phyloP scores from a whole-genome alignment of 2,888 invertebrate genomes.

The Frankliniella fusca region DNA sequence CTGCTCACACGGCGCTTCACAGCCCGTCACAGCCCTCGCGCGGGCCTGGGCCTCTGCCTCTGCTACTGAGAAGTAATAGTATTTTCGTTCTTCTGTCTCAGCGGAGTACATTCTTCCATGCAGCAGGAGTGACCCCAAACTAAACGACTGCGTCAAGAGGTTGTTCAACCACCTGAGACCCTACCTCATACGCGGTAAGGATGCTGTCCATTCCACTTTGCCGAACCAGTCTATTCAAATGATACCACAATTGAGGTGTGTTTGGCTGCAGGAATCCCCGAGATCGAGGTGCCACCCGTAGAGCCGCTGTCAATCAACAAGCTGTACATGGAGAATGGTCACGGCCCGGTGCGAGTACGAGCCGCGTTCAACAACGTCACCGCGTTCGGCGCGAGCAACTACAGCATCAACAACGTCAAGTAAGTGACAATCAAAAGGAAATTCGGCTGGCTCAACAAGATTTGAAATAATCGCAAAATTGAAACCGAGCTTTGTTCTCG shows the following conservation, averaged over 20 bases:
- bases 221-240: no score
- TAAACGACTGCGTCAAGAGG: constrained; percentile 61
- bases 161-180: constrained; percentile 70
- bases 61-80: no score
- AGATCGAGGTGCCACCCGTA: constrained; percentile 68
- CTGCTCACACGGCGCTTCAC: background rate
- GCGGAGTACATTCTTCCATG: constrained; percentile 71
- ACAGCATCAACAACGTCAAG: constrained; percentile 65
- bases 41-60: no score
- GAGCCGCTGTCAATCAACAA: constrained; percentile 68
- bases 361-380: constrained; percentile 72
- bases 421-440: constrained; percentile 43
- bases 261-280: constrained; percentile 57
- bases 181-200: constrained; percentile 57
- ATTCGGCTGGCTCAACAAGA: no score
- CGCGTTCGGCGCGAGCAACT: constrained; percentile 71
- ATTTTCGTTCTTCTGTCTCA: constrained; percentile 48
- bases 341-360: constrained; percentile 68
- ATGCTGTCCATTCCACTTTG: no score
- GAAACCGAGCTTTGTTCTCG: no score
- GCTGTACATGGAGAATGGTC: constrained; percentile 72
- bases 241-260: background rate
- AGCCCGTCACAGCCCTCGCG: background rate
- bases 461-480: no score
- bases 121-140: constrained; percentile 60